Evolutionary conservation across 1,140 invertebrate genomes (phyloP).

Genomic region (Lamellibrachia luymesi): DNA sequence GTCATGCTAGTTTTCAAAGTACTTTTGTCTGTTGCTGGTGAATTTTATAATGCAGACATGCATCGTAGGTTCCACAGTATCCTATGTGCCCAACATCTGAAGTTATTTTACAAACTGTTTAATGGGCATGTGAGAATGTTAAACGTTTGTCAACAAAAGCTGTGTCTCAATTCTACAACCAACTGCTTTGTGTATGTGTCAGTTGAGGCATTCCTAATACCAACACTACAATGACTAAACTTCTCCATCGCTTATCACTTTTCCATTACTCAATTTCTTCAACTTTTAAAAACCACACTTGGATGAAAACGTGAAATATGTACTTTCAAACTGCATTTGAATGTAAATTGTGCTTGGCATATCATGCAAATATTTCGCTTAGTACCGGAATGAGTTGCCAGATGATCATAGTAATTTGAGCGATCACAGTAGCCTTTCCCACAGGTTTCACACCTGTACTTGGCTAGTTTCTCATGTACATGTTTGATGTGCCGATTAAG

Average conservation of each 20-base stretch:
- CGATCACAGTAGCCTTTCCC: background rate
- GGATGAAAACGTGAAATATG: background rate
- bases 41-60: too few species aligned
- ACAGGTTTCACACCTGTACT: background rate
- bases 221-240: background rate
- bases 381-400: background rate
- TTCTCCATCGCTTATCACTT: background rate
- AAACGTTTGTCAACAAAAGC: too few species aligned
- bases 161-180: background rate
- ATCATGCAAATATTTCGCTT: background rate
- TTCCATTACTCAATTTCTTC: background rate
- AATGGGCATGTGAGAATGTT: too few species aligned
- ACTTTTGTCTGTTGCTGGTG: too few species aligned
- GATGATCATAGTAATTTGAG: background rate
- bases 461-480: background rate
- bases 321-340: background rate
- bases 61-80: too few species aligned
- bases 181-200: background rate
- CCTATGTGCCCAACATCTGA: too few species aligned
- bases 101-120: too few species aligned
- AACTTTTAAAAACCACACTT: background rate
- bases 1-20: too few species aligned
- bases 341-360: background rate
- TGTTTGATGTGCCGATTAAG: background rate
- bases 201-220: too few species aligned